Conservation (phyloP, 2,888 invertebrate species). For the Spodoptera picta region DNA sequence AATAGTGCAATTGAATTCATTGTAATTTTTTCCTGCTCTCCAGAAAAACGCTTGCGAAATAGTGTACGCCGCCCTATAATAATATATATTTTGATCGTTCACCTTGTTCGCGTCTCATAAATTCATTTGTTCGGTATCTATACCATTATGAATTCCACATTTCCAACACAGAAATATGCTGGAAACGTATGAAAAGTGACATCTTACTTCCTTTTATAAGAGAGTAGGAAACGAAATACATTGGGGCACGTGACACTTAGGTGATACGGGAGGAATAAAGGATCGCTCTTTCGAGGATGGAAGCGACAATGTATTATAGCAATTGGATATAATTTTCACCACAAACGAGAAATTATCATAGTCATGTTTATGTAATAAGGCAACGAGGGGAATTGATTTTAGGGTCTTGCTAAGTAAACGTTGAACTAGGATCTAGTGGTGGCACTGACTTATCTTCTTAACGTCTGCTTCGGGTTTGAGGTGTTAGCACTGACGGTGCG, state of each 20-base stretch:
- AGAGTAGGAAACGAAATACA: constrained; percentile 5
- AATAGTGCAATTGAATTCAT: no score
- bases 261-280: constrained; percentile 2
- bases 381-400: constrained; percentile 6
- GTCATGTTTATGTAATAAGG: constrained; percentile 29
- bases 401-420: constrained; percentile 11
- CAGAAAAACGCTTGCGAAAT: no score
- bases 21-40: no score
- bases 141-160: constrained; percentile 30
- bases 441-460: constrained; percentile 7
- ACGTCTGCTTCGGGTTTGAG: neutral
- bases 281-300: neutral
- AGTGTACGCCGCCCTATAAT: no score
- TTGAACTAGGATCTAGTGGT: constrained; percentile 5
- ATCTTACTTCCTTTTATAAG: constrained; percentile 16
- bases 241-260: constrained; percentile 12
- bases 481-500: neutral
- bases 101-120: constrained; percentile 1
- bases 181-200: constrained; percentile 27
- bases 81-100: no score
- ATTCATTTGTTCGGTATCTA: constrained; percentile 29
- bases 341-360: constrained; percentile 16
- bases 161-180: constrained; percentile 10
- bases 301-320: constrained; percentile 10
- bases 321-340: constrained; percentile 7